Conservation (phyloP, 2,888 invertebrate species). For the Mellilla xanthometata region DNA sequence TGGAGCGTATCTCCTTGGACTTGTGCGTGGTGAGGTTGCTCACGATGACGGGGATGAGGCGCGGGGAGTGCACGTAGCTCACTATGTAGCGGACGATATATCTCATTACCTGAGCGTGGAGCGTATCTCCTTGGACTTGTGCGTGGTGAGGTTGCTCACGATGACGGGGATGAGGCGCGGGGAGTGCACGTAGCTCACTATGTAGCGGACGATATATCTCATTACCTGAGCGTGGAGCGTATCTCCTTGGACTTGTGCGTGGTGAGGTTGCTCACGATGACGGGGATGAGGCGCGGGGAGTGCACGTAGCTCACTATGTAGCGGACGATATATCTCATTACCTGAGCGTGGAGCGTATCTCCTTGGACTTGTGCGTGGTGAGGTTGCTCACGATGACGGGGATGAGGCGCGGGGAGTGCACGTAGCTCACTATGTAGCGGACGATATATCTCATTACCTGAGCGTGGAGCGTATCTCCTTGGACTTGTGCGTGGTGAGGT, state of each 20-base stretch:
- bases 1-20: constrained; percentile 94
- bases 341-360: no score
- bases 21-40: constrained; percentile 90
- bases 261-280: constrained; percentile 88
- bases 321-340: no score
- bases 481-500: no score
- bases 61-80: constrained; percentile 89
- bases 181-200: constrained; percentile 92
- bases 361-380: no score
- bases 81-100: constrained; percentile 91
- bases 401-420: no score
- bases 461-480: no score
- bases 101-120: constrained; percentile 71
- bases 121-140: constrained; percentile 96
- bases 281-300: constrained; percentile 90
- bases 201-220: no score
- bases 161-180: constrained; percentile 91
- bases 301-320: constrained; percentile 93
- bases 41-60: constrained; percentile 90
- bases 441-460: no score
- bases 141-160: constrained; percentile 87
- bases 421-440: no score
- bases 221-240: constrained; percentile 82
- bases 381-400: no score
- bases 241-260: constrained; percentile 96